phyloP scores from a whole-genome alignment of 2,113 vertebrate species.

The Connochaetes taurinus region DNA sequence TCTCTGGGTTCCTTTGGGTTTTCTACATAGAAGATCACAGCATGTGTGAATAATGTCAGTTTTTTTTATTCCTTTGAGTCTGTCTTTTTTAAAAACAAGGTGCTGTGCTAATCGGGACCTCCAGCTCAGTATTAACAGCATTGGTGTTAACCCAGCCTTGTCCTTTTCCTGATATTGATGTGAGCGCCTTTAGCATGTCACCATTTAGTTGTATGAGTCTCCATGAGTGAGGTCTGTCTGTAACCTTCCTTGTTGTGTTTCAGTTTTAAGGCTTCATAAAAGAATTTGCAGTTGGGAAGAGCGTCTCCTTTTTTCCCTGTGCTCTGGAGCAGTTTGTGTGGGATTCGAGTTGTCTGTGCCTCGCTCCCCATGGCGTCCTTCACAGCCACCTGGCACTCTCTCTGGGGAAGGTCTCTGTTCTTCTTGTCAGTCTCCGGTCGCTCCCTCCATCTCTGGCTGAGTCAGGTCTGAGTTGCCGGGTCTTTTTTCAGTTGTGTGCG shows the following conservation, averaged over 20 bases:
- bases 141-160: neutral
- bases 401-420: neutral
- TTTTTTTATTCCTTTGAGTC: neutral
- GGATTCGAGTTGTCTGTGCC: neutral
- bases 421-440: neutral
- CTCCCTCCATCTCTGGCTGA: neutral
- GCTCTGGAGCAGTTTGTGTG: neutral
- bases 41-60: neutral
- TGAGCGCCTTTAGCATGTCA: neutral
- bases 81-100: neutral
- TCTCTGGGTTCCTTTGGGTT: neutral
- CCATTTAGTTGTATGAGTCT: neutral
- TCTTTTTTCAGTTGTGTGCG: rapidly evolving
- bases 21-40: neutral
- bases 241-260: neutral
- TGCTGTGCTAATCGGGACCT: neutral
- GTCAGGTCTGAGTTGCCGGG: neutral
- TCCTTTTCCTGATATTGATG: neutral
- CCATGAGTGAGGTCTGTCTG: neutral
- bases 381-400: neutral
- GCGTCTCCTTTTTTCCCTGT: neutral
- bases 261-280: neutral
- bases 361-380: neutral
- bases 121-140: neutral
- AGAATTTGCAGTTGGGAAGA: neutral